Evolutionary conservation across 1,140 invertebrate genomes (phyloP).

Genomic region (Prorops nasuta): DNA sequence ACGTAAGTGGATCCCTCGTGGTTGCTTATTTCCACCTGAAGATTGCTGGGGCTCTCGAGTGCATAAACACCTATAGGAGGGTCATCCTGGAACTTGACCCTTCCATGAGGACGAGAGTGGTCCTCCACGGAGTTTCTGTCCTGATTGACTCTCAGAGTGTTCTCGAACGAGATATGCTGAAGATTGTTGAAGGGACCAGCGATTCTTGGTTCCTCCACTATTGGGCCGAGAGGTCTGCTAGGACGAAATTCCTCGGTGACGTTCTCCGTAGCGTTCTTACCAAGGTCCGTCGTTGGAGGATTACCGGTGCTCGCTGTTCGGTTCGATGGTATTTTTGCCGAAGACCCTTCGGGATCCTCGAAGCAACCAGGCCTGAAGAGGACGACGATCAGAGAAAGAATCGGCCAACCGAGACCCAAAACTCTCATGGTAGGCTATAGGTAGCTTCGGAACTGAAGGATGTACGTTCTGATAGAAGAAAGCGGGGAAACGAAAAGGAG

Average conservation of each 20-base stretch:
- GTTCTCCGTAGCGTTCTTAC: constrained; percentile 3
- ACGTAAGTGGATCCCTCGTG: too few relatives aligned
- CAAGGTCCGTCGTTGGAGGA: neutral
- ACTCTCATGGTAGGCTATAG: too few relatives aligned
- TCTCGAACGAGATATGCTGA: constrained; percentile 26
- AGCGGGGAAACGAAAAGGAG: neutral
- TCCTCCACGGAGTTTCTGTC: neutral
- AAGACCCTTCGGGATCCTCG: neutral
- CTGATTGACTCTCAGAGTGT: constrained; percentile 6
- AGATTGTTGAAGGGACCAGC: constrained; percentile 29
- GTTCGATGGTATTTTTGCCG: neutral
- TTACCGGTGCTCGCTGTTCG: neutral
- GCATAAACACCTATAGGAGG: too few relatives aligned
- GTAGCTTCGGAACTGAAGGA: too few relatives aligned
- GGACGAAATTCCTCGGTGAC: constrained; percentile 23
- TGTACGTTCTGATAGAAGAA: too few relatives aligned
- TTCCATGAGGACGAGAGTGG: neutral
- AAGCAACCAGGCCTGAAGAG: too few relatives aligned
- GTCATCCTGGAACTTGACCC: constrained; percentile 28
- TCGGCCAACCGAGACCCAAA: too few relatives aligned
- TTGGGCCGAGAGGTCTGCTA: constrained; percentile 38
- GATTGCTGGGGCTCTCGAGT: too few relatives aligned
- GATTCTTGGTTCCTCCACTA: constrained; percentile 19
- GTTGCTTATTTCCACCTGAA: too few relatives aligned
- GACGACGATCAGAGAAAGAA: neutral